phyloP scores from a whole-genome alignment of 2,888 invertebrate genomes.

The Ophonus ardosiacus region DNA sequence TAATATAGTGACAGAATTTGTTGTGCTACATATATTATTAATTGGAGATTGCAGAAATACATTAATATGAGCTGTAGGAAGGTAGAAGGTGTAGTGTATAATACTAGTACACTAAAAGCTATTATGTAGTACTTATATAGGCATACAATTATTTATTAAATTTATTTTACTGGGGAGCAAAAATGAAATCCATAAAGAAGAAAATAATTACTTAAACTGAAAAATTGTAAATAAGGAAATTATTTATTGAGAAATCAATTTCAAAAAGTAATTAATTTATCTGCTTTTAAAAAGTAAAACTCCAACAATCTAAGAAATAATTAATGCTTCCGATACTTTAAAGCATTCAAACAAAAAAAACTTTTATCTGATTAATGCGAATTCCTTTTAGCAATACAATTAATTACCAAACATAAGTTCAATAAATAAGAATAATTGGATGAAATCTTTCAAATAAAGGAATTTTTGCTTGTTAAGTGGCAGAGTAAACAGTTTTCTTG shows the following conservation, averaged over 20 bases:
- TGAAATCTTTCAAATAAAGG: neutral
- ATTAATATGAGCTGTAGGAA: too few species aligned
- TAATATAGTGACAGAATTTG: too few species aligned
- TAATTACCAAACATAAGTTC: neutral
- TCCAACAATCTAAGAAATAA: neutral
- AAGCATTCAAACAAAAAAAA: neutral
- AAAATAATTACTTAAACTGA: neutral
- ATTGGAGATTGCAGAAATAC: too few species aligned
- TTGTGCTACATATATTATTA: too few species aligned
- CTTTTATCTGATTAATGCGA: conserved; percentile 22
- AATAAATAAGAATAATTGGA: neutral
- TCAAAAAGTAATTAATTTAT: neutral
- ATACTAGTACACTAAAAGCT: neutral
- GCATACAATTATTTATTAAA: neutral
- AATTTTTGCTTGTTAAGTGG: neutral
- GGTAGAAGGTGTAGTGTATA: too few species aligned
- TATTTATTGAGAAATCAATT: neutral
- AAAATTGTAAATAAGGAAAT: neutral
- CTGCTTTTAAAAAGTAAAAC: neutral
- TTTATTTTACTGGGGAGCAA: neutral
- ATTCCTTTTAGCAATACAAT: neutral
- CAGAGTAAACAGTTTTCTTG: too few species aligned
- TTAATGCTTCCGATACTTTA: neutral
- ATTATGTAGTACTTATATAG: neutral
- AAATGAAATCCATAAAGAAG: neutral